Conservation (phyloP, 2,113 vertebrate species). For the Noctilio leporinus region DNA sequence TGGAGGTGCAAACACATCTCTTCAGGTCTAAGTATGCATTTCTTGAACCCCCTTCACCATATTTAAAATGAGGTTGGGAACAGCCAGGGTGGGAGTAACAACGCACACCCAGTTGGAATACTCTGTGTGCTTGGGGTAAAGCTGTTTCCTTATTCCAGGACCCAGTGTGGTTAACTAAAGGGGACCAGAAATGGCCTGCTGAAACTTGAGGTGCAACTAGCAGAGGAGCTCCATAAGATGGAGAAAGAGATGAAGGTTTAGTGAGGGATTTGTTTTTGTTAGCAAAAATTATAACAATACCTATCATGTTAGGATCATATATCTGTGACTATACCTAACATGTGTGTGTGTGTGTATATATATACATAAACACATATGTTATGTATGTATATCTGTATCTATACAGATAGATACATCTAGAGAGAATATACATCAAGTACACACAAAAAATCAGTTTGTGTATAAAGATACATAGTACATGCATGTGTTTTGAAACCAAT, state of each 20-base stretch:
- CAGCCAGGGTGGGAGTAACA: background rate
- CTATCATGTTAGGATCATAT: background rate
- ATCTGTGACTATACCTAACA: background rate
- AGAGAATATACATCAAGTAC: background rate
- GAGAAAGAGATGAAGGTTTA: background rate
- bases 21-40: slow-evolving; percentile 47
- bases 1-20: slow-evolving; percentile 17
- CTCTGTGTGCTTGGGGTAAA: background rate
- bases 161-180: slow-evolving; percentile 6
- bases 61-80: slow-evolving; percentile 36
- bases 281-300: slow-evolving; percentile 5
- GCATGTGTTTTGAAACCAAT: background rate
- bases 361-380: background rate
- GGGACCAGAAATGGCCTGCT: background rate
- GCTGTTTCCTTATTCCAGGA: background rate
- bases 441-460: background rate
- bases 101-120: background rate
- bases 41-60: background rate
- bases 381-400: background rate
- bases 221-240: background rate
- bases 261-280: background rate
- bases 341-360: background rate
- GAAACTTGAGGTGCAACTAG: slow-evolving; percentile 3
- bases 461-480: too few species aligned
- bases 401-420: background rate